Base-by-base conservation (phyloP, 1,140 invertebrate species). In the Pogonognathellus flavescens region DNA sequence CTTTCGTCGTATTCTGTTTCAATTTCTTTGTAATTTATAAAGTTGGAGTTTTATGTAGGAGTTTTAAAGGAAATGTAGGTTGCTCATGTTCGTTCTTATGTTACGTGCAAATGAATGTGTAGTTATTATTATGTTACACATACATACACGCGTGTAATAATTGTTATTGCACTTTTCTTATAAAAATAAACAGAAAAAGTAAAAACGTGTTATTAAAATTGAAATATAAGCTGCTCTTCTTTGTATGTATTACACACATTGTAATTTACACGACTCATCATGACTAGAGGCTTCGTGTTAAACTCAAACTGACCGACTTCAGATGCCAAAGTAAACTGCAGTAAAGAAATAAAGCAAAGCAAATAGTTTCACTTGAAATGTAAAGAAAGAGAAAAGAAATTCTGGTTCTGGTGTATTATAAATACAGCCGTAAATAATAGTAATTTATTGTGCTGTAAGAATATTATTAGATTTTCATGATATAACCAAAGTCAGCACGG, bases 361-460 rank as follows among this genome's bases (percentile, higher is more conserved):
- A 66, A 25, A 66, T 20, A 66, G 20, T 22, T 66, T 66, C 20
- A 66, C 62, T 25, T 66, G 62, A 53, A 53, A 53, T 25, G 18
- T 0, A 62, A 62, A 62, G 60, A 62, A 62, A 62, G 60, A n/a
- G 60, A 62, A 62, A 62, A 62, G 60, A 62, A 62, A 62, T 62
- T 62, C 18, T 62, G 3, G 3, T 3, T 3, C 18, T 7, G n/a
- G n/a, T n/a, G n/a, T n/a, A n/a, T n/a, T n/a, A n/a, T n/a, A n/a
- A n/a, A n/a, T n/a, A n/a, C n/a, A n/a, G n/a, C n/a, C n/a, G n/a
- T n/a, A n/a, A n/a, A n/a, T n/a, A n/a, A n/a, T n/a, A n/a, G n/a
- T n/a, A n/a, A n/a, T n/a, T n/a, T n/a, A n/a, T n/a, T n/a, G n/a
- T n/a, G n/a, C n/a, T n/a, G n/a, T n/a, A n/a, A n/a, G n/a, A n/a